A percentile compares a stretch with the other conserved stretches of the same genome.
Evolutionary conservation across 2,888 invertebrate genomes (phyloP).

Genomic region (Cerastis rubricosa): DNA sequence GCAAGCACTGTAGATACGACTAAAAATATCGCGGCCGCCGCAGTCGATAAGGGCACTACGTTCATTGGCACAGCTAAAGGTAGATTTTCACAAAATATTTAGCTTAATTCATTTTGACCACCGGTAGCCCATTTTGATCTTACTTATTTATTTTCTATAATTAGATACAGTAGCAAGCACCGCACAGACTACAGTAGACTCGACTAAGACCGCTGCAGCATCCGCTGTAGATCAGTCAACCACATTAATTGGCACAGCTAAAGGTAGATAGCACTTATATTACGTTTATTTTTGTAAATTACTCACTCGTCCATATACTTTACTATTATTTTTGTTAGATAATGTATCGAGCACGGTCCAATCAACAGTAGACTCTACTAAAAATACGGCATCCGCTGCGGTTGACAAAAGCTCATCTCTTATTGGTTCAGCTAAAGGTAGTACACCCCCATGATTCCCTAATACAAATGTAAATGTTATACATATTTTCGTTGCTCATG

Average conservation of each 20-base stretch:
- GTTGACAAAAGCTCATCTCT: conserved; percentile 72
- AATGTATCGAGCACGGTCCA: conserved; percentile 71
- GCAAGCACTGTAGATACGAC: conserved; percentile 74
- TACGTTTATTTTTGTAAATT: conserved; percentile 6
- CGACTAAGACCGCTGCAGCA: conserved; percentile 71
- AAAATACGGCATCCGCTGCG: conserved; percentile 74
- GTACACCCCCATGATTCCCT: conserved; percentile 34
- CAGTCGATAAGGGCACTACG: conserved; percentile 71
- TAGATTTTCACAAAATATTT: conserved; percentile 51
- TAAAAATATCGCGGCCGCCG: conserved; percentile 70
- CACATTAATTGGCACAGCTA: conserved; percentile 73
- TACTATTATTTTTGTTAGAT: conserved; percentile 66
- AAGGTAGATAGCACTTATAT: conserved; percentile 66
- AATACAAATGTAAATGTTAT: background rate
- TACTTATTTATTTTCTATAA: conserved; percentile 34
- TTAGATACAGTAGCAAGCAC: conserved; percentile 72
- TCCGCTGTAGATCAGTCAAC: conserved; percentile 74
- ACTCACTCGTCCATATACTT: conserved; percentile 6
- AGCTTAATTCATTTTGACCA: conserved; percentile 5
- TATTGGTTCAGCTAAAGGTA: conserved; percentile 57
- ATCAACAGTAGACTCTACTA: conserved; percentile 76
- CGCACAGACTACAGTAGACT: conserved; percentile 68
- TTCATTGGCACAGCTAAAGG: conserved; percentile 74
- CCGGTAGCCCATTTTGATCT: conserved; percentile 26
- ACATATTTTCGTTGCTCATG: background rate